A percentile compares a stretch with the other conserved stretches of the same genome.
Conservation (phyloP, 2,113 vertebrate genomes). For the Scytalopus superciliaris region DNA sequence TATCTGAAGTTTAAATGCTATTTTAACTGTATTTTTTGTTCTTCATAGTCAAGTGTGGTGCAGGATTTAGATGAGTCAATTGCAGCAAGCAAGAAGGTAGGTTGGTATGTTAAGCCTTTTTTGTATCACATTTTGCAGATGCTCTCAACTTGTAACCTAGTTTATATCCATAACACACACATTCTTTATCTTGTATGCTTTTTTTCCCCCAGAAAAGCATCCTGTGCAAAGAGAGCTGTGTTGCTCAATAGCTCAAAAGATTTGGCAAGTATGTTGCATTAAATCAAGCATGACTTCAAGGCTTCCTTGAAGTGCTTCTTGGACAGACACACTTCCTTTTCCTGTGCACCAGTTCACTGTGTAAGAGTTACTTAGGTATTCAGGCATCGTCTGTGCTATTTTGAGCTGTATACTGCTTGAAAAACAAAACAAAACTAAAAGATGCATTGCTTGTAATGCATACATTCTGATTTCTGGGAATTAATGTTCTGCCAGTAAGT, state of each 20-base stretch:
- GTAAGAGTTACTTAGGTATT: not conserved
- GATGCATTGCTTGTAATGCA: conserved; percentile 27
- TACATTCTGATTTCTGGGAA: conserved; percentile 45
- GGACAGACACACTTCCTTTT: conserved; percentile 38
- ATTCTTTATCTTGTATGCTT: not conserved
- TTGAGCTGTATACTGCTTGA: not conserved
- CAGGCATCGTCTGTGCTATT: not conserved
- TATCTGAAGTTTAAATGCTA: not conserved
- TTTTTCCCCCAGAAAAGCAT: not conserved
- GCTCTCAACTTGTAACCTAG: not conserved
- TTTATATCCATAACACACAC: not conserved
- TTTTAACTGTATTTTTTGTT: not conserved
- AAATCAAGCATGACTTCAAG: not conserved
- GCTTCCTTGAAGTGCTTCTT: conserved; percentile 24
- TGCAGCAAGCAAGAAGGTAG: not conserved
- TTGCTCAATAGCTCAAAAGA: not conserved
- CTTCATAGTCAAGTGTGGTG: not conserved
- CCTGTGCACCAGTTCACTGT: not conserved
- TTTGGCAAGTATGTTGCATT: not conserved
- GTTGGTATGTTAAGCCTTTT: not conserved
- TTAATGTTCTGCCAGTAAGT: conserved; percentile 52
- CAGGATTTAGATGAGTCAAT: not conserved
- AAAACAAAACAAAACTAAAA: conserved; percentile 42
- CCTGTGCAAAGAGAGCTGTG: not conserved
- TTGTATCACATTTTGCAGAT: not conserved